These are phyloP conservation scores for Garrulus glandarius DNA, from an alignment of 2,797 vertebrate species.

Conservation along the genomic window DNA sequence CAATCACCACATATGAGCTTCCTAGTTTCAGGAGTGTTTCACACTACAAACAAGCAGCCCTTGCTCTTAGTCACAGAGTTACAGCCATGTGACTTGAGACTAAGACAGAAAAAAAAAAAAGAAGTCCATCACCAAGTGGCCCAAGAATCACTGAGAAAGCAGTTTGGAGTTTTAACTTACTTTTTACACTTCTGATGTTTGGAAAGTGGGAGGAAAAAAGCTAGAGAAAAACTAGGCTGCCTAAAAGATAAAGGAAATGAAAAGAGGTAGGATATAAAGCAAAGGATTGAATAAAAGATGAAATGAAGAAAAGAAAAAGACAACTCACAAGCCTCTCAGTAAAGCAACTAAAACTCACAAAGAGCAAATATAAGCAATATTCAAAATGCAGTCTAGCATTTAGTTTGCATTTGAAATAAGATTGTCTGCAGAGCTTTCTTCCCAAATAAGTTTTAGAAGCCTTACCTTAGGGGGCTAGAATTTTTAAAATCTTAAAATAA, in stretches of 20 bases:
- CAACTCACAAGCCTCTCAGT: not conserved
- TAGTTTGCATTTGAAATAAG: not conserved
- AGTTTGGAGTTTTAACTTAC: not conserved
- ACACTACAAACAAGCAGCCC: not conserved
- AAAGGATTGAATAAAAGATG: not conserved
- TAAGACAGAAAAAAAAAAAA: not conserved
- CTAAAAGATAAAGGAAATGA: not conserved
- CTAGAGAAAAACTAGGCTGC: not conserved
- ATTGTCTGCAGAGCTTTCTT: not conserved
- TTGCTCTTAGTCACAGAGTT: not conserved
- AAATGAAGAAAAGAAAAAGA: not conserved
- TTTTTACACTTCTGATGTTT: not conserved
- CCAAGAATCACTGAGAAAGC: not conserved
- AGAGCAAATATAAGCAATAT: not conserved
- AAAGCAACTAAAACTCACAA: not conserved
- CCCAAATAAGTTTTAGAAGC: not conserved
- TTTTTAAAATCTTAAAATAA: not conserved
- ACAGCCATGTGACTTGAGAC: not conserved
- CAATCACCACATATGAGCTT: not conserved
- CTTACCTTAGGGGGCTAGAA: not conserved
- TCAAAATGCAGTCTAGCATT: not conserved
- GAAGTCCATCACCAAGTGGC: not conserved
- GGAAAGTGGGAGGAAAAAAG: accelerated
- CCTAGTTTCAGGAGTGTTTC: not conserved
- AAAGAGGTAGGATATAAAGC: not conserved